Percentiles rank a stretch among this genome's conserved stretches.
Evolutionary conservation across 2,888 invertebrate genomes (phyloP).

Genomic region (Thalpophila matura): DNA sequence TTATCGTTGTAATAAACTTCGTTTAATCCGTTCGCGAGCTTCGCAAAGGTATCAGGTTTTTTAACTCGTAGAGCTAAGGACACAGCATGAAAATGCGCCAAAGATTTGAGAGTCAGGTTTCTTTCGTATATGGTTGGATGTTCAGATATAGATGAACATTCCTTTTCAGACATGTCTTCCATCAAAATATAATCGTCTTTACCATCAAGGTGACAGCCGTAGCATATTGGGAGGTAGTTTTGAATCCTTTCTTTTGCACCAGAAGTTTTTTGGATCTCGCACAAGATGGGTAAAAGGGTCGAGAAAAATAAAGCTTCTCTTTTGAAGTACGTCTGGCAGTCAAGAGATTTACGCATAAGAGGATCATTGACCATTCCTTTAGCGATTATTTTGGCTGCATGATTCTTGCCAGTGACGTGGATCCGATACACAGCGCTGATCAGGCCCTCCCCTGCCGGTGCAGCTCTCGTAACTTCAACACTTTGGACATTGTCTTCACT

Average conservation of each 20-base stretch:
- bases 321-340: conserved; percentile 66
- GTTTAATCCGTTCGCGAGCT: conserved; percentile 63
- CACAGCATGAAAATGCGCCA: conserved; percentile 78
- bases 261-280: conserved; percentile 66
- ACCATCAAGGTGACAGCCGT: conserved; percentile 69
- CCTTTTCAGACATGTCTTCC: conserved; percentile 72
- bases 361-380: conserved; percentile 71
- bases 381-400: conserved; percentile 68
- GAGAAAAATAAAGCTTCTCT: conserved; percentile 73
- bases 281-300: conserved; percentile 68
- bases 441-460: conserved; percentile 74
- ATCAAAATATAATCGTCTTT: conserved; percentile 74
- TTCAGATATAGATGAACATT: conserved; percentile 63
- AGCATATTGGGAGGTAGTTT: conserved; percentile 69
- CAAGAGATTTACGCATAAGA: conserved; percentile 66
- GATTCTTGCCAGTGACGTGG: conserved; percentile 59
- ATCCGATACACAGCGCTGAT: conserved; percentile 76
- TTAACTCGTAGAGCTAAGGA: conserved; percentile 72
- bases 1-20: conserved; percentile 72
- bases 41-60: conserved; percentile 67
- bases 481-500: conserved; percentile 68
- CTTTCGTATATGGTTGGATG: conserved; percentile 64
- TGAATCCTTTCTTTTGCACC: conserved; percentile 73
- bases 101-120: conserved; percentile 66
- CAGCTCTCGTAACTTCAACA: conserved; percentile 68